Base-by-base conservation (phyloP, 2,797 vertebrate genomes). In the Sciurus carolinensis region DNA sequence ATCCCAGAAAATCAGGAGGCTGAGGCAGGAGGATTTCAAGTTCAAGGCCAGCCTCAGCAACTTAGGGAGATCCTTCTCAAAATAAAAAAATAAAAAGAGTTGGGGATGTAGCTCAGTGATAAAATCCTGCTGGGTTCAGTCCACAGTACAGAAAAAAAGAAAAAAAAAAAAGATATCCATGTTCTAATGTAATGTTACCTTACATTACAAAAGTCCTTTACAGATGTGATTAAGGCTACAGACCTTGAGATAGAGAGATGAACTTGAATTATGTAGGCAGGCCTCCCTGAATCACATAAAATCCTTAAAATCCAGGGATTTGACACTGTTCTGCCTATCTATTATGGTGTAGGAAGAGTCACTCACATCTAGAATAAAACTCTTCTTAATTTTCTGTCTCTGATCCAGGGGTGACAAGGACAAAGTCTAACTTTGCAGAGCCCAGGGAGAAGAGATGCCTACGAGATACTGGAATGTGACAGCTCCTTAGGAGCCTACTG, bases 401-500 rank as follows among this genome's bases (percentile, higher is more conserved):
- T 33, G 11, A 39, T 44, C 36, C 76, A 81, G 47, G 47, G 44
- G 17, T 13, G 18, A 86, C 3, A 13, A 57, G 50, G 22, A 28
- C 20, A 13, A n/a, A 26, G 18, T 44, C 44, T 47, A 11, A 36
- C 30, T 86, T 82, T 76, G 54, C 15, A 54, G 84, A 64, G 36
- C 28, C 59, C 22, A 1, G 0, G 17, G 10, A 18, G 33, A 39
- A 64, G 84, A 75, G 72, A 42, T 17, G 50, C 10, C 14, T 14
- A 2, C 4, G 39, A 59, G 71, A 72, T 3, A 1, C 3, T 1
- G 17, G 52, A 39, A 24, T 2, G 22, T 77, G 72, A 86, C 93
- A 72, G 90, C 79, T 95, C 69, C 92, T 95, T 75, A 57, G 91
- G 79, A 39, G 2, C 22, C 6, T 81, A 33, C 72, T 82, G 66